phyloP scores from a whole-genome alignment of 2,797 vertebrate genomes.

The Sebastolobus alascanus region DNA sequence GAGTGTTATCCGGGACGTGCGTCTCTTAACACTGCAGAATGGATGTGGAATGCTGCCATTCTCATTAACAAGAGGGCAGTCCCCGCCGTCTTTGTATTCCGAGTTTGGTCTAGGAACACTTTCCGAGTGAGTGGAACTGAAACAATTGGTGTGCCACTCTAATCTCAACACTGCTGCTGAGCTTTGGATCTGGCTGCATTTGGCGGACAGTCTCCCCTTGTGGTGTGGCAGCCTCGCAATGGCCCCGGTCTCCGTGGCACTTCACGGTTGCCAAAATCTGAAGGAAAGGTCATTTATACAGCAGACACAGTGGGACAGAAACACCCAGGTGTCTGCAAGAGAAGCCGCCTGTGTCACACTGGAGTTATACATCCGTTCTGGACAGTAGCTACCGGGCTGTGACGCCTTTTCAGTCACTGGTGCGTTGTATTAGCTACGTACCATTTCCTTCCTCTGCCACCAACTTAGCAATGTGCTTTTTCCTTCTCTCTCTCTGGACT shows the following conservation, averaged over 20 bases:
- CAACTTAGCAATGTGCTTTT: slow-evolving; percentile 15
- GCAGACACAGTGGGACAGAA: slow-evolving; percentile 54
- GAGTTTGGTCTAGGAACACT: slow-evolving; percentile 63
- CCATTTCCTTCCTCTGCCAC: slow-evolving; percentile 46
- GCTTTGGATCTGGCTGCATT: slow-evolving; percentile 67
- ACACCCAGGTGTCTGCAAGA: slow-evolving; percentile 64
- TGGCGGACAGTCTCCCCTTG: slow-evolving; percentile 67
- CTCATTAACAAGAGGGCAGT: slow-evolving; percentile 62
- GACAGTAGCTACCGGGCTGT: slow-evolving; percentile 34
- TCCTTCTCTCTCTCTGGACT: not conserved
- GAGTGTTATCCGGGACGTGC: slow-evolving; percentile 20
- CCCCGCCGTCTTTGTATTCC: slow-evolving; percentile 58
- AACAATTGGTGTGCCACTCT: slow-evolving; percentile 73
- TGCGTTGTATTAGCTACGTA: slow-evolving; percentile 40
- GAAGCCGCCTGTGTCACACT: slow-evolving; percentile 48
- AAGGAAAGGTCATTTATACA: slow-evolving; percentile 76
- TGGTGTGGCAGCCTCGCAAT: slow-evolving; percentile 62
- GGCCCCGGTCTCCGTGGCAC: slow-evolving; percentile 66
- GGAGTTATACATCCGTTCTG: slow-evolving; percentile 45
- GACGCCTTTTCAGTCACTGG: slow-evolving; percentile 53
- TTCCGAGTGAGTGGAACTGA: slow-evolving; percentile 69
- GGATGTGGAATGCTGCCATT: slow-evolving; percentile 57
- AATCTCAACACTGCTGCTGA: slow-evolving; percentile 71
- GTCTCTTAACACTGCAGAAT: slow-evolving; percentile 50
- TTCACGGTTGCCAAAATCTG: slow-evolving; percentile 66